Conservation (phyloP, 2,797 vertebrate genomes). For the Thamnophis elegans region DNA sequence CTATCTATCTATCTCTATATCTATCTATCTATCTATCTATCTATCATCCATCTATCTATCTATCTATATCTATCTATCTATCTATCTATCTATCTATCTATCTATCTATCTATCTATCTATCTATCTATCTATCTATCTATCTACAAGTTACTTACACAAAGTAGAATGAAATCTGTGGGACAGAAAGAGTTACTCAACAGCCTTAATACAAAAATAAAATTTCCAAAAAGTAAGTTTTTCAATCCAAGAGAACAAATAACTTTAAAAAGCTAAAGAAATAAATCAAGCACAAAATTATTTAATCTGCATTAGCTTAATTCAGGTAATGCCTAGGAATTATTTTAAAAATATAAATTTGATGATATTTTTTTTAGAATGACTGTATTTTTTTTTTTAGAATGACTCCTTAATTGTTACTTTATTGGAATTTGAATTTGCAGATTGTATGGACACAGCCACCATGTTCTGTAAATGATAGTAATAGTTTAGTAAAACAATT, state of each 20-base stretch:
- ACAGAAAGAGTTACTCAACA: not conserved
- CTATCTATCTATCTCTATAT: no score
- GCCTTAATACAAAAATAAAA: not conserved
- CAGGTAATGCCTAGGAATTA: not conserved
- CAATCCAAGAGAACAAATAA: not conserved
- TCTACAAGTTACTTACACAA: not conserved
- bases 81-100: no score
- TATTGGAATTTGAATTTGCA: not conserved
- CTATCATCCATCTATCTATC: no score
- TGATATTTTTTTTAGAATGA: not conserved
- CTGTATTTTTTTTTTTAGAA: not conserved
- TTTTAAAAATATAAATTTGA: not conserved
- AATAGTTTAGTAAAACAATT: not conserved
- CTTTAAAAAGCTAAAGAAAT: not conserved
- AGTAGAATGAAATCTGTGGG: not conserved
- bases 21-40: no score
- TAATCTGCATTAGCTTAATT: not conserved
- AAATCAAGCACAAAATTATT: not conserved
- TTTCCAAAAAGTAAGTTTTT: not conserved
- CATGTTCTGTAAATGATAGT: not conserved
- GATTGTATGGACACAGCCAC: not conserved
- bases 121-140: no score
- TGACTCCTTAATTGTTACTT: not conserved
- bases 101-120: no score
- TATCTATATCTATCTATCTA: no score